A percentile compares a stretch with the other conserved stretches of the same genome.
Conservation (phyloP, 2,888 invertebrate species). For the Torymus auratus region DNA sequence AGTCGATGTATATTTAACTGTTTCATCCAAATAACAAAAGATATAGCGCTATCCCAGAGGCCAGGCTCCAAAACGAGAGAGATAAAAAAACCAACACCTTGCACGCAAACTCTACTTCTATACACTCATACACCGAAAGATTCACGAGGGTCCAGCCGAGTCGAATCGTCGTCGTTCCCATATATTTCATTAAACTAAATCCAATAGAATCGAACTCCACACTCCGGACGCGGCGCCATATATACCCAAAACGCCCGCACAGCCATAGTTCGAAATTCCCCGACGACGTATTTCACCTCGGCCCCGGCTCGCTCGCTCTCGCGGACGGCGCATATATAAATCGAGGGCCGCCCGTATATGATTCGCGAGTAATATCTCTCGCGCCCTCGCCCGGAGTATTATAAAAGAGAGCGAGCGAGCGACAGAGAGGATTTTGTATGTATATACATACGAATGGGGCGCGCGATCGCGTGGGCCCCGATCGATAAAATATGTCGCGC, state of each 20-base stretch:
- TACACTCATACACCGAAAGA: background rate
- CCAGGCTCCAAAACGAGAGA: background rate
- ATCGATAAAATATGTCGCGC: slow-evolving; percentile 51
- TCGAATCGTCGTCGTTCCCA: slow-evolving; percentile 27
- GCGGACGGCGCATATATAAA: slow-evolving; percentile 11
- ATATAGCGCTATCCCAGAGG: too few relatives aligned
- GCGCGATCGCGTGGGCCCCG: slow-evolving; percentile 3
- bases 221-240: slow-evolving; percentile 7
- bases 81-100: background rate
- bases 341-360: slow-evolving; percentile 34
- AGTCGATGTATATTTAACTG: too few relatives aligned
- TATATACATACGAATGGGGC: slow-evolving; percentile 4
- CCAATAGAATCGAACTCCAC: slow-evolving; percentile 49
- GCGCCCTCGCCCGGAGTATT: slow-evolving; percentile 21
- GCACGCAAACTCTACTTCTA: background rate
- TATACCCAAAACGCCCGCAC: slow-evolving; percentile 15
- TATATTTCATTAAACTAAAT: slow-evolving; percentile 52
- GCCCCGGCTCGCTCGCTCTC: background rate
- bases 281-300: slow-evolving; percentile 35
- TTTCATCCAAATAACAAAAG: too few relatives aligned
- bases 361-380: slow-evolving; percentile 52
- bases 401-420: slow-evolving; percentile 6
- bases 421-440: background rate
- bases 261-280: slow-evolving; percentile 48
- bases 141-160: background rate